Evolutionary conservation across 2,888 invertebrate genomes (phyloP), one percentile per base, ranked within the genome.

Genomic region (Agonopterix arenella): DNA sequence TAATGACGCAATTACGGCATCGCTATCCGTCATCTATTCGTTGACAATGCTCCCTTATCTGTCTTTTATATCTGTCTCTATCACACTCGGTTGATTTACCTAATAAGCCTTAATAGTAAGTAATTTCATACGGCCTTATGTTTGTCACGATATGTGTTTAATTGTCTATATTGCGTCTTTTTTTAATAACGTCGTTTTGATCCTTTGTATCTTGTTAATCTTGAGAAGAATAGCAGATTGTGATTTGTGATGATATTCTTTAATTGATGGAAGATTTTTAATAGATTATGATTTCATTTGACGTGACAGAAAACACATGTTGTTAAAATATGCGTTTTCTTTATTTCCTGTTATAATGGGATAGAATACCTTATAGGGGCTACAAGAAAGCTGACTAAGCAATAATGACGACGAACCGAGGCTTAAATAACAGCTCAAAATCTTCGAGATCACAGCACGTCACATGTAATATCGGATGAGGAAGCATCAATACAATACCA

Each of bases 91-190:
- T 68, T 73, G 76, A 73, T 66, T 64, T 66, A 61, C 63, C 67
- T 69, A 70, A 68, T 68, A 68, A 65, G 46, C 46, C 56, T 60
- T 61, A 66, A 67, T 66, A 62, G 62, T 62, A 61, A 59, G 72
- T 73, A 73, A 75, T 77, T 74, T 72, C 48, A 68, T 73, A 61
- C 64, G 70, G 60, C 66, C 72, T 71, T 73, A 69, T 71, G 70
- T 69, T 70, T 73, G 76, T 80, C 76, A 76, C 77, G 73, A 78
- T 69, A 62, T 66, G 63, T 56, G 64, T 66, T 64, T 78, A 78
- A 78, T 77, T 76, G 66, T 56, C 48, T 52, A 49, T 48, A 49
- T 51, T 51, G 51, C 11, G 43, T 54, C 47, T 49, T 38, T 52
- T 54, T 57, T 56, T 54, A 57, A 56, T 52, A 36, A 50, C 52